Evolutionary conservation across 1,140 invertebrate species (phyloP), one percentile per base, ranked within the genome.

Genomic region (Coenobita brevimanus): DNA sequence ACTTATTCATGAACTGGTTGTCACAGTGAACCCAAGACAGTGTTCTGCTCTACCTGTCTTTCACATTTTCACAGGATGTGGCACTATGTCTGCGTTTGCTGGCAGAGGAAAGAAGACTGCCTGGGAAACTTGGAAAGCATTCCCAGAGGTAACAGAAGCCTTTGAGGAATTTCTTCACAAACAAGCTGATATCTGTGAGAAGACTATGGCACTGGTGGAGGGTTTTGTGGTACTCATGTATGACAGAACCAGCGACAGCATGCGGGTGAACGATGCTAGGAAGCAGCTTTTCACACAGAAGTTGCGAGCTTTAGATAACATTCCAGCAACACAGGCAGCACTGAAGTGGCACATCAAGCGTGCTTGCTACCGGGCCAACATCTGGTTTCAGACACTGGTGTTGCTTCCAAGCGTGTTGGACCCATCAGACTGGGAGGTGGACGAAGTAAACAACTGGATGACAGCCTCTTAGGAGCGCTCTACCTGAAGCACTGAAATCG

Each of bases 31-130:
- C 13, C 36, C 57, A 64, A 33, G 64, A 38, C 15, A 36, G 36
- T 67, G 33, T 38, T 3, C 21, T 1, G 15, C 21, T 17, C 41
- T 87, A 21, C 71, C 41, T 15, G 15, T 62, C 15, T 79, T 79
- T 17, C 84, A 87, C 60, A 73, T 73, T 24, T 79, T 75, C n/a
- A 79, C 73, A 54, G 91, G 91, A 36, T 73, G 69, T 36, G 69
- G 36, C 38, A 73, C 38, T 30, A 38, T 30, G 3, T 73, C 38
- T 36, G 24, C 17, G 3, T 50, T 50, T 17, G 6, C 6, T 50
- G 69, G 69, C 17, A 27, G 30, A 6, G 38, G 69, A 73, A 73
- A 73, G 69, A 73, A 73, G 17, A 73, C 69, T 10, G 69, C 69
- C 17, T 73, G 69, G 69, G 69, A 2, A 36, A 38, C 38, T 30